Evolutionary conservation across 2,888 invertebrate genomes (phyloP).

Genomic region (Drosophila koepferae): DNA sequence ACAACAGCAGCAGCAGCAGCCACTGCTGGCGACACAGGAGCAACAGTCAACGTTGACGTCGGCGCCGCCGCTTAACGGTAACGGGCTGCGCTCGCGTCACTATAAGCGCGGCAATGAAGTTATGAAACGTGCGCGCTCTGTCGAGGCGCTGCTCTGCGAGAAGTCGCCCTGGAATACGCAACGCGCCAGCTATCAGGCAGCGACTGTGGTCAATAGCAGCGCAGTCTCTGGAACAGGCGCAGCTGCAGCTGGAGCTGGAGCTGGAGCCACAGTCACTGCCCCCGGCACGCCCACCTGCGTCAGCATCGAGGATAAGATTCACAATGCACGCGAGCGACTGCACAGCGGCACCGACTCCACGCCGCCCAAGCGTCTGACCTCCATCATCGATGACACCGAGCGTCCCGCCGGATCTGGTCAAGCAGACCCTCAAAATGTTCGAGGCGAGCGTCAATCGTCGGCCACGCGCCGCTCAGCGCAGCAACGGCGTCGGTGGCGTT

Average conservation of each 20-base stretch:
- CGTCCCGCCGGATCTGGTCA: constrained; percentile 95
- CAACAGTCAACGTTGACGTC: constrained; percentile 12
- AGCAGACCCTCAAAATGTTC: constrained; percentile 93
- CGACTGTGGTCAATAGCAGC: constrained; percentile 15
- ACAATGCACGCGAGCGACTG: constrained; percentile 84
- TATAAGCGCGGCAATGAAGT: constrained; percentile 87
- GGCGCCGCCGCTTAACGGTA: constrained; percentile 26
- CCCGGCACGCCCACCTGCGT: constrained; percentile 52
- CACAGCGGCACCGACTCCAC: constrained; percentile 84
- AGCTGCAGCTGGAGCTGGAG: background rate
- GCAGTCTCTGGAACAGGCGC: background rate
- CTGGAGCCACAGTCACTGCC: background rate
- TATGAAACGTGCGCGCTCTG: constrained; percentile 94
- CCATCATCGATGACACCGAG: constrained; percentile 90
- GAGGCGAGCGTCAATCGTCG: constrained; percentile 88
- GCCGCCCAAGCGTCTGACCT: constrained; percentile 87
- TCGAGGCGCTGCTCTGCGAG: constrained; percentile 92
- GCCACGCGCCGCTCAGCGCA: constrained; percentile 84
- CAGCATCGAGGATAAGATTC: constrained; percentile 85
- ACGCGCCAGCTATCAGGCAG: constrained; percentile 45
- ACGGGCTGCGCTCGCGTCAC: constrained; percentile 82
- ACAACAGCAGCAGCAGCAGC: constrained; percentile 15
- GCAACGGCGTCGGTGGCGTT: constrained; percentile 86
- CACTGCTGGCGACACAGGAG: constrained; percentile 22
- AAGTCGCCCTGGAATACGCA: constrained; percentile 85